These are phyloP conservation scores for Calonectris borealis DNA, from an alignment of 2,113 vertebrate species.

Conservation along the genomic window DNA sequence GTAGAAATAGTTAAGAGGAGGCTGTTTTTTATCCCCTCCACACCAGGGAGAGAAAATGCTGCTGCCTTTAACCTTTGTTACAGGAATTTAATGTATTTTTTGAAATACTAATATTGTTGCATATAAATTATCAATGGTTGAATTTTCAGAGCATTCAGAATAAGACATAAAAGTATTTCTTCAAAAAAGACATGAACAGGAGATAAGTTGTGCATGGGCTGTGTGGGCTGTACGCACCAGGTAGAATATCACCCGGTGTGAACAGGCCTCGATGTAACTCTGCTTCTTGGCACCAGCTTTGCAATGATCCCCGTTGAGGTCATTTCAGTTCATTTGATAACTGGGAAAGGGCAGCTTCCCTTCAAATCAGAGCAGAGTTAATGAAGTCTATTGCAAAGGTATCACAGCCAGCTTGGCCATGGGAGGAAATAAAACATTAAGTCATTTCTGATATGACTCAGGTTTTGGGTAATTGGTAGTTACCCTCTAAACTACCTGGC, in stretches of 20 bases:
- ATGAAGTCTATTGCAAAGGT: neutral
- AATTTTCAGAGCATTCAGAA: neutral
- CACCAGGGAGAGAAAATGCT: neutral
- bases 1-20: neutral
- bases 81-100: neutral
- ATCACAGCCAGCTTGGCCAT: neutral
- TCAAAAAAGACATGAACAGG: neutral
- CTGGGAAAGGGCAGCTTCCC: neutral
- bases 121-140: neutral
- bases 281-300: neutral
- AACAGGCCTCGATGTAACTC: neutral
- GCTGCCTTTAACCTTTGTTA: neutral
- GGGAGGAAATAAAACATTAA: conserved; percentile 43
- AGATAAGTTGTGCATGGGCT: neutral
- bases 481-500: conserved; percentile 61
- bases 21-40: neutral
- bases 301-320: neutral
- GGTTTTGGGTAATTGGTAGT: conserved; percentile 46
- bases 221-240: neutral
- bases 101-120: neutral
- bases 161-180: neutral
- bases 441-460: conserved; percentile 7
- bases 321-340: neutral
- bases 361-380: conserved; percentile 3
- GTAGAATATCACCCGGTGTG: neutral